Evolutionary conservation across 2,113 vertebrate genomes (phyloP).

Genomic region (Artemisiospiza belli): DNA sequence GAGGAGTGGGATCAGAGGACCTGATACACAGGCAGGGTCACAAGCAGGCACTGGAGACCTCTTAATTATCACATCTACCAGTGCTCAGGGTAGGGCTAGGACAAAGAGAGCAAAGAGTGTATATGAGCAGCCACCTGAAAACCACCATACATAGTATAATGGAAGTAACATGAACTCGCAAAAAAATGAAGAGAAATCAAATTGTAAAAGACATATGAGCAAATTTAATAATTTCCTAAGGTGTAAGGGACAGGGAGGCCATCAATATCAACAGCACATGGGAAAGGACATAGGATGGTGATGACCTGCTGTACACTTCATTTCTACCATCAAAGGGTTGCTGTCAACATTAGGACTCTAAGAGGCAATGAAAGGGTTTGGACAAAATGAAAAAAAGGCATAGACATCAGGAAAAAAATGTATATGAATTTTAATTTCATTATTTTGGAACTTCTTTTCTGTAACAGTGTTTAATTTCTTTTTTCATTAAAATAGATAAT

Average conservation of each 20-base stretch:
- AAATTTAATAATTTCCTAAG: not conserved
- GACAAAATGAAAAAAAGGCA: not conserved
- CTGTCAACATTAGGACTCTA: not conserved
- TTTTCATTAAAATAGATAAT: not conserved
- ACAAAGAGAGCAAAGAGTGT: not conserved
- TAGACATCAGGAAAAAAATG: not conserved
- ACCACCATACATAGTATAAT: not conserved
- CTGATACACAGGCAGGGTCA: fast-evolving
- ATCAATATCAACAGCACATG: not conserved
- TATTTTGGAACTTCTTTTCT: not conserved
- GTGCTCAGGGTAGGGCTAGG: not conserved
- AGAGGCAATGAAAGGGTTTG: not conserved
- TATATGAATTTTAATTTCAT: not conserved
- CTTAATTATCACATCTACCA: not conserved
- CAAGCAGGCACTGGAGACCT: not conserved
- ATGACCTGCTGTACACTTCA: not conserved
- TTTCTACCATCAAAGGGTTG: not conserved
- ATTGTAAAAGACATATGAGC: not conserved
- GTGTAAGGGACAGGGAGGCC: not conserved
- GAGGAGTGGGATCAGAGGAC: not conserved
- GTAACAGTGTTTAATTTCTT: not conserved
- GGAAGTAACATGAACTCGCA: not conserved
- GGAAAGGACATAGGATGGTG: not conserved
- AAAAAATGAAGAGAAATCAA: not conserved
- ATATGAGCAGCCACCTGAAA: not conserved